Conservation (phyloP, 2,888 invertebrate species). For the Pachycephus smyrnensis region DNA sequence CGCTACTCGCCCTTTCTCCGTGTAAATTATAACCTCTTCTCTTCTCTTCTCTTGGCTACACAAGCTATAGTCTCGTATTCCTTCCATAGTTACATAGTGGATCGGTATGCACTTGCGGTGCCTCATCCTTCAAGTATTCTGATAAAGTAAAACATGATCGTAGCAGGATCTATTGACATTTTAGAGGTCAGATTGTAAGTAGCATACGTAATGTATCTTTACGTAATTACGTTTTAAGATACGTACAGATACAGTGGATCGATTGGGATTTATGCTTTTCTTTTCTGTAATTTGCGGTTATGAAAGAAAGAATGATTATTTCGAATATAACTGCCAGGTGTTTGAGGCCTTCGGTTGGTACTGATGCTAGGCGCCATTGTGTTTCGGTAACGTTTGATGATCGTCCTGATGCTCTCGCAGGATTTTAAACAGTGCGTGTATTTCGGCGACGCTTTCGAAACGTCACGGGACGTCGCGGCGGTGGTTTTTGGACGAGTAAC, state of each 20-base stretch:
- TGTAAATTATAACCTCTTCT: conserved; percentile 57
- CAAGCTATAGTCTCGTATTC: background rate
- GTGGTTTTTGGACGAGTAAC: background rate
- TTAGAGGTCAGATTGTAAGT: background rate
- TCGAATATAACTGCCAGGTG: conserved; percentile 34
- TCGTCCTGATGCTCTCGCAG: background rate
- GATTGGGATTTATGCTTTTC: background rate
- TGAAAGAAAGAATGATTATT: background rate
- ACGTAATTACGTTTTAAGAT: background rate
- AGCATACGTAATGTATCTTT: background rate
- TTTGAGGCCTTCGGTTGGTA: background rate
- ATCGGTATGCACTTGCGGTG: background rate
- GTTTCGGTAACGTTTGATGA: conserved; percentile 42
- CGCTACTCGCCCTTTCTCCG: conserved; percentile 57
- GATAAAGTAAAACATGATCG: background rate
- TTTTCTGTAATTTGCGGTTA: background rate
- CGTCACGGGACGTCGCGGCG: conserved; percentile 11
- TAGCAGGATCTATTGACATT: background rate
- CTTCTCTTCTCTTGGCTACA: conserved; percentile 26
- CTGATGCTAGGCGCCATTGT: conserved; percentile 36
- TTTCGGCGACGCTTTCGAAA: background rate
- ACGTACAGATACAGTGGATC: background rate
- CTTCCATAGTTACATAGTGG: background rate
- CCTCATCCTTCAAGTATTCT: background rate
- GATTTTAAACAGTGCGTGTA: background rate